phyloP scores from a whole-genome alignment of 2,888 invertebrate genomes.

The Coremacera marginata region DNA sequence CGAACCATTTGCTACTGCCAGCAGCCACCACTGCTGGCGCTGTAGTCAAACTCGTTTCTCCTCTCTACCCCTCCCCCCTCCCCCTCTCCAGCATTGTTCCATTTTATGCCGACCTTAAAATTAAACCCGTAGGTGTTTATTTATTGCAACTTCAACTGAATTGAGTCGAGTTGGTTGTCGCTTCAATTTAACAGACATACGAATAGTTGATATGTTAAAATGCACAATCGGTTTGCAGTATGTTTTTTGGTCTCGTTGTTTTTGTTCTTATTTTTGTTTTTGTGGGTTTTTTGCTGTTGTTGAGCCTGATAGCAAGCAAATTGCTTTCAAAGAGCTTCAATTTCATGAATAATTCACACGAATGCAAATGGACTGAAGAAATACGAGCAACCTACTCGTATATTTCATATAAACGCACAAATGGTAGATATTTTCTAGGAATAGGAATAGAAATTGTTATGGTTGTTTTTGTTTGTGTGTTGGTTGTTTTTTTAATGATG shows the following conservation, averaged over 20 bases:
- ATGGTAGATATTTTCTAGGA: background rate
- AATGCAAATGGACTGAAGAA: constrained; percentile 1
- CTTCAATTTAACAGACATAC: background rate
- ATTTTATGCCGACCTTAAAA: background rate
- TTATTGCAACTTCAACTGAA: constrained; percentile 22
- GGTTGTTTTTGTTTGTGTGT: too few relatives aligned
- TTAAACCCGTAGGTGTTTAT: constrained; percentile 9
- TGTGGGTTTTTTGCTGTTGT: constrained; percentile 11
- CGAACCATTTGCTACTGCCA: background rate
- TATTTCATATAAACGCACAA: background rate
- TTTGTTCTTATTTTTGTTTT: background rate
- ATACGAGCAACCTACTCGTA: background rate
- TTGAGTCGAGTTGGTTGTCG: constrained; percentile 17
- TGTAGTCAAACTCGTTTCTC: background rate
- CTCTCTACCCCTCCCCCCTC: background rate
- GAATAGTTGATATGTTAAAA: background rate
- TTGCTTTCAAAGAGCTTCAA: background rate
- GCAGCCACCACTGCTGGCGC: background rate
- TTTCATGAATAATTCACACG: constrained; percentile 15
- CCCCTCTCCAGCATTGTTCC: background rate
- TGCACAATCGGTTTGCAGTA: constrained; percentile 11
- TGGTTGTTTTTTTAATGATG: too few relatives aligned
- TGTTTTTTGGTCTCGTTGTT: constrained; percentile 7
- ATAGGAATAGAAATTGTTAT: too few relatives aligned
- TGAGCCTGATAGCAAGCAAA: background rate